Conservation (phyloP, 2,888 invertebrate species). For the Oscheius sp. region DNA sequence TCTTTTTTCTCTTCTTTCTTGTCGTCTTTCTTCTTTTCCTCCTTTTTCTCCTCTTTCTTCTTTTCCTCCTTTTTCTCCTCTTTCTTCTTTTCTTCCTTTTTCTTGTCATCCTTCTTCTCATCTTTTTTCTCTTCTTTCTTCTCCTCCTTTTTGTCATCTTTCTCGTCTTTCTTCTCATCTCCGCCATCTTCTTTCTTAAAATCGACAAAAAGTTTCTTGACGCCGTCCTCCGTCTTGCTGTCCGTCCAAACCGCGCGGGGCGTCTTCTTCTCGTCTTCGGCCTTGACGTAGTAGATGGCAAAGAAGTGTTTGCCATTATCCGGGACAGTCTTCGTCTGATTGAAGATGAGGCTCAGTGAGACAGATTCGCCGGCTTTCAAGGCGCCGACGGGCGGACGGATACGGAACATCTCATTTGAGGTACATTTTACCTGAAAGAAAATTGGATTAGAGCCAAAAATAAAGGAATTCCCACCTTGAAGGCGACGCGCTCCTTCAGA, state of each 20-base stretch:
- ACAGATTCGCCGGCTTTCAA: conserved; percentile 43
- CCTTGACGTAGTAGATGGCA: conserved; percentile 55
- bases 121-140: not conserved
- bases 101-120: conserved; percentile 13
- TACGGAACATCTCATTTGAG: conserved; percentile 65
- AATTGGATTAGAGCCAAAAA: too few relatives aligned
- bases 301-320: conserved; percentile 66
- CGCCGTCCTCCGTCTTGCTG: conserved; percentile 49
- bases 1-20: not conserved
- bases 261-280: conserved; percentile 12
- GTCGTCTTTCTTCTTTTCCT: not conserved
- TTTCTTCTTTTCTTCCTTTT: too few relatives aligned
- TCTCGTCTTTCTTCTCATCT: conserved; percentile 29
- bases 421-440: conserved; percentile 60
- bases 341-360: conserved; percentile 44
- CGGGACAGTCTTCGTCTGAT: conserved; percentile 58
- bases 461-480: conserved; percentile 40
- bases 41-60: conserved; percentile 8
- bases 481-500: conserved; percentile 49
- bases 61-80: conserved; percentile 29
- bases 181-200: conserved; percentile 39
- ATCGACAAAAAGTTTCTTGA: conserved; percentile 57
- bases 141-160: not conserved
- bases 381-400: conserved; percentile 60
- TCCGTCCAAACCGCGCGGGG: conserved; percentile 52